Base-by-base conservation (phyloP, 2,113 vertebrate genomes). In the Turnix velox region DNA sequence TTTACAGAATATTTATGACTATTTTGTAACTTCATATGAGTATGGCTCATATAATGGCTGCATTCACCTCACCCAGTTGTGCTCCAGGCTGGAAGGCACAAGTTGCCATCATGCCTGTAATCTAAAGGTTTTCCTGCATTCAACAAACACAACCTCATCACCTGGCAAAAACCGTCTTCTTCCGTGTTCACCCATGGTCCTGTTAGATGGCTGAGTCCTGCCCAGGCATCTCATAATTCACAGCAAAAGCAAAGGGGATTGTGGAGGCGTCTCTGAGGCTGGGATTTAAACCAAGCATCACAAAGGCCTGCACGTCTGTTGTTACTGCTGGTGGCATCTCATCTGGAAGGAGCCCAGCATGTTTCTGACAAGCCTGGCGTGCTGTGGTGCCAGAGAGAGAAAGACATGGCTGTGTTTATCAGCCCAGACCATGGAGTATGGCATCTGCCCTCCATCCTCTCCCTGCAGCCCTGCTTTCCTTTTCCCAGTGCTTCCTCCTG, bases 231-330 rank as follows among this genome's bases (percentile, higher is more conserved):
- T 59, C 35, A 4, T 22, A 16, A 83, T 72, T 35, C 91, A 75
- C 69, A 84, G 73, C 7, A 3, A 52, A 51, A 43, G 68, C 52
- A 16, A 16, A 12, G 15, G 69, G 92, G 73, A 77, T 65, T 68
- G 66, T 49, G 27, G 52, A 2, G 69, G 88, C 77, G 33, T 88
- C 93, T 77, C 61, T 18, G 4, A 82, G 94, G 86, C 92, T 96
- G 95, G 94, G 94, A 96, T 84, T 74, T 63, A 74, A 75, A 88
- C 88, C 93, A 92, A 92, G 68, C 68, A 94, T 88, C 90, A 95
- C 85, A 86, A 90, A 94, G 69, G 9, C 52, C 57, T 77, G 68
- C 88, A 75, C 31, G 61, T 57, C 88, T 77, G 80, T 81, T 94
- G 83, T 87, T 84, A 1, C 69, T 92, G 86, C 14, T 61, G 94